Conservation (phyloP, 1,140 invertebrate genomes). For the Mizuhopecten yessoensis region DNA sequence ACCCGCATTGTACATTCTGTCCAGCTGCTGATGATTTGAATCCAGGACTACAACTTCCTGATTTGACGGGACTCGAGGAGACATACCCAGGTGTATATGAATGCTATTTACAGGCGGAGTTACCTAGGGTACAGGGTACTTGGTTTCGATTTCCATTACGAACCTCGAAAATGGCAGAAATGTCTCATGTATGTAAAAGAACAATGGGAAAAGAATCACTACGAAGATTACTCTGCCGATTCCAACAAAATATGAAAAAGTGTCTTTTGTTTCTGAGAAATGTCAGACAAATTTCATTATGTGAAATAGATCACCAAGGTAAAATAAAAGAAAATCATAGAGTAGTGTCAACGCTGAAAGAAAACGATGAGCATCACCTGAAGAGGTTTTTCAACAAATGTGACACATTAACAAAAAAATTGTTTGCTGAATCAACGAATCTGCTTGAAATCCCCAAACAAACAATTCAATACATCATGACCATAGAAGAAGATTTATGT, state of each 20-base stretch:
- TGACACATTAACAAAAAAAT: not conserved
- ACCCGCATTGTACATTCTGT: conserved; percentile 77
- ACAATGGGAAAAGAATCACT: conserved; percentile 53
- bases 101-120: conserved; percentile 59
- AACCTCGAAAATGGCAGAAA: conserved; percentile 63
- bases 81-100: conserved; percentile 70
- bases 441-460: not conserved
- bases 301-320: conserved; percentile 61
- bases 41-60: conserved; percentile 69
- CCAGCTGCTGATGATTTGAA: conserved; percentile 55
- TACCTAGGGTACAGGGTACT: conserved; percentile 61
- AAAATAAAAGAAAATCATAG: conserved; percentile 56
- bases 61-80: conserved; percentile 60
- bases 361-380: conserved; percentile 1
- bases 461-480: conserved; percentile 54
- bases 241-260: conserved; percentile 71
- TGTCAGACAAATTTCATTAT: conserved; percentile 71
- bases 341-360: conserved; percentile 45
- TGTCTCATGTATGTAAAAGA: conserved; percentile 65
- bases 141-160: conserved; percentile 76
- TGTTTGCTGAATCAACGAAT: no score
- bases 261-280: conserved; percentile 76
- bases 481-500: conserved; percentile 50
- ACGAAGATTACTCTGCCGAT: conserved; percentile 64
- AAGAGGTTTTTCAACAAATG: not conserved